phyloP scores from a whole-genome alignment of 2,888 invertebrate species.

The Cryptosula pallasiana region DNA sequence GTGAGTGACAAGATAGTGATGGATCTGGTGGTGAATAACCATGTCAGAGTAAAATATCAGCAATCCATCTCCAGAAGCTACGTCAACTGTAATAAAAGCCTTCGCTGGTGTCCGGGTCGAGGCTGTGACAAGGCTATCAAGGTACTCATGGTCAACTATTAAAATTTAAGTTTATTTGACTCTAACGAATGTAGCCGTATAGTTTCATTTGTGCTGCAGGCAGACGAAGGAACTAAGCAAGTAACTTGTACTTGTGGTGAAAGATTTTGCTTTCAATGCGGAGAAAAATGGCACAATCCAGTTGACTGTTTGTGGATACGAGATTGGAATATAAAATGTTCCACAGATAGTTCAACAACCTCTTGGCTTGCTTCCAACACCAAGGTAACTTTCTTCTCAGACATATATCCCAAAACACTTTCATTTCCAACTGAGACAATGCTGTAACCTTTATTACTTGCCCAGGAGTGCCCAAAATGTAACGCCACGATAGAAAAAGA shows the following conservation, averaged over 20 bases:
- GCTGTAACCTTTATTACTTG: background rate
- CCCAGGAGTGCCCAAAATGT: constrained; percentile 16
- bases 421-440: background rate
- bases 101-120: background rate
- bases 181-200: too few species aligned
- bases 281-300: constrained; percentile 15
- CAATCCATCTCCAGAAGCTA: background rate
- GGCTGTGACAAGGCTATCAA: constrained; percentile 17
- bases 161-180: too few species aligned
- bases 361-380: constrained; percentile 19
- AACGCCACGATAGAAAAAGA: constrained; percentile 11
- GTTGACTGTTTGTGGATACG: background rate
- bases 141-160: too few species aligned
- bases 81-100: background rate
- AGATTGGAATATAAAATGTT: background rate
- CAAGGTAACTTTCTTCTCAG: background rate
- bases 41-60: constrained; percentile 12
- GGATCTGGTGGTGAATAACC: background rate
- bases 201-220: background rate
- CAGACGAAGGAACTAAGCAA: constrained; percentile 2
- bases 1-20: background rate
- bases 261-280: constrained; percentile 15
- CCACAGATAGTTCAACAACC: constrained; percentile 7
- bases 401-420: background rate
- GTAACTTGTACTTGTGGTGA: constrained; percentile 6